A percentile compares a stretch with the other conserved stretches of the same genome.
Conservation (phyloP, 2,888 invertebrate genomes). For the Thereva unica region DNA sequence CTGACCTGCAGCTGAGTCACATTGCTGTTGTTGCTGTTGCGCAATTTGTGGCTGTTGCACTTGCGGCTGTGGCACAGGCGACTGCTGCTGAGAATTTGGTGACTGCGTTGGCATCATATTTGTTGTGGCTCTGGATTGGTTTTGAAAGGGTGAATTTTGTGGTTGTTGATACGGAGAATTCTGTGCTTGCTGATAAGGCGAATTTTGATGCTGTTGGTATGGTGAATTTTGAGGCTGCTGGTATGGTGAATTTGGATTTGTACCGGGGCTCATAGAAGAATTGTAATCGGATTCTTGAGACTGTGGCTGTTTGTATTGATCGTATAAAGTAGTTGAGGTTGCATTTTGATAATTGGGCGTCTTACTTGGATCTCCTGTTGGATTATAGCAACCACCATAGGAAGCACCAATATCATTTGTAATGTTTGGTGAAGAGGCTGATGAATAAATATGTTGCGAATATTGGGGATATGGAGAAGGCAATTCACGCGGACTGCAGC, state of each 20-base stretch:
- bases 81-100: conserved; percentile 49
- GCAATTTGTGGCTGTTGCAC: conserved; percentile 43
- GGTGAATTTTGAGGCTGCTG: conserved; percentile 61
- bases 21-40: conserved; percentile 45
- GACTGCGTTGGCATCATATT: conserved; percentile 39
- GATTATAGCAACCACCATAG: conserved; percentile 55
- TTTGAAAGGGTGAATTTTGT: conserved; percentile 46
- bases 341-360: conserved; percentile 45
- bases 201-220: conserved; percentile 56
- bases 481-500: conserved; percentile 77
- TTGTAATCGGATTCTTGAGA: conserved; percentile 63
- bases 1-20: conserved; percentile 56
- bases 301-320: conserved; percentile 63
- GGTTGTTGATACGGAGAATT: conserved; percentile 55
- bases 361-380: conserved; percentile 54
- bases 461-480: conserved; percentile 65
- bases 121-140: conserved; percentile 30
- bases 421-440: conserved; percentile 62
- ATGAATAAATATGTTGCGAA: conserved; percentile 65
- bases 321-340: conserved; percentile 58
- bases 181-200: conserved; percentile 54
- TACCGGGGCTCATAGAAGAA: conserved; percentile 62
- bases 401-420: conserved; percentile 58
- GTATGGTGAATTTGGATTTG: conserved; percentile 61
- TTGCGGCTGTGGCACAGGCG: conserved; percentile 40